phyloP scores from a whole-genome alignment of 2,888 invertebrate species.

The Amiota communis region DNA sequence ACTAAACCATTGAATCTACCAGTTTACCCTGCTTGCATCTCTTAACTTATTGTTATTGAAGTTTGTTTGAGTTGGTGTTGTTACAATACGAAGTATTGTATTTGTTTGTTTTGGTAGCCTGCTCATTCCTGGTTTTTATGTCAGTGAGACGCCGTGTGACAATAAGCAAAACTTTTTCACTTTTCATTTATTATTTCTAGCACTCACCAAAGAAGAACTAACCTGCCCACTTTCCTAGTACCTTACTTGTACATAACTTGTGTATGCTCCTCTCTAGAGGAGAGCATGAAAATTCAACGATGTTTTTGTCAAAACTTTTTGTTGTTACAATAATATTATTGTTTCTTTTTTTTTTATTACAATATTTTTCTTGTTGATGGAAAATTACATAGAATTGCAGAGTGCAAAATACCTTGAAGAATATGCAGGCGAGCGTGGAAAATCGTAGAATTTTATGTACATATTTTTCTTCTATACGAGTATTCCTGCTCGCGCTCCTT shows the following conservation, averaged over 20 bases:
- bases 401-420: conserved; percentile 49
- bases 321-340: too few species aligned
- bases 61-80: conserved; percentile 49
- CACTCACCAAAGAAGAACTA: neutral
- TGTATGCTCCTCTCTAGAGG: too few species aligned
- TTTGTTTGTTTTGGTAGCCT: neutral
- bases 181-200: conserved; percentile 65
- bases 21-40: conserved; percentile 35
- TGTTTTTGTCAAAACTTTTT: too few species aligned
- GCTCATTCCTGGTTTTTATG: conserved; percentile 48
- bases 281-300: too few species aligned
- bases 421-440: conserved; percentile 33
- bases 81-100: too few species aligned
- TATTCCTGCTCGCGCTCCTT: too few species aligned
- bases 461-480: neutral
- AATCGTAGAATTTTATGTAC: neutral
- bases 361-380: conserved; percentile 24
- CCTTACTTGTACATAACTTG: too few species aligned
- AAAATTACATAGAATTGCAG: neutral
- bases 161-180: conserved; percentile 67
- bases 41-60: conserved; percentile 63
- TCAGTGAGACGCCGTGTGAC: conserved; percentile 57
- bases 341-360: too few species aligned
- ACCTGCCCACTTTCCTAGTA: too few species aligned
- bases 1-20: neutral